phyloP scores from a whole-genome alignment of 92 coral and sea anemone species.

The Porites cylindrica region DNA sequence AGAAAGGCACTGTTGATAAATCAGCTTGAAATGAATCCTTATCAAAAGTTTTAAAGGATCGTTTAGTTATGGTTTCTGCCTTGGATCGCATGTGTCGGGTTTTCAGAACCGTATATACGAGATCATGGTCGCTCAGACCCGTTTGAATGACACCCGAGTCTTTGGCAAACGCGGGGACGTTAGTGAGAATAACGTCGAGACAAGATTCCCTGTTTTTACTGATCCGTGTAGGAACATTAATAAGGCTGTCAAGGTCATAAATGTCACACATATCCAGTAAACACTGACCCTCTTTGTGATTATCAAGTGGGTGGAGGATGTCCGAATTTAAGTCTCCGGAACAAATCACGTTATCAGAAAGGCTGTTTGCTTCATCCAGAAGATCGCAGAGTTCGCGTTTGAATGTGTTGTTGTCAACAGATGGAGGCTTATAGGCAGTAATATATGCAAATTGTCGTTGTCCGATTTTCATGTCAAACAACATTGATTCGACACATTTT shows the following conservation, averaged over 20 bases:
- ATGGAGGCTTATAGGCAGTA: slow-evolving; percentile 40
- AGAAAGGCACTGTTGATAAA: too few species aligned
- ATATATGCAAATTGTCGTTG: slow-evolving; percentile 10
- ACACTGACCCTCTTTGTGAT: slow-evolving; percentile 29
- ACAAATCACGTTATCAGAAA: slow-evolving; percentile 31
- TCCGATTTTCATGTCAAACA: slow-evolving; percentile 36
- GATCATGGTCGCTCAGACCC: slow-evolving; percentile 55
- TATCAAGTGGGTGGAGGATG: slow-evolving; percentile 4
- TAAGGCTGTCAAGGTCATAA: slow-evolving; percentile 24
- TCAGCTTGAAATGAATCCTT: too few species aligned
- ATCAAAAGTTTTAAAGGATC: too few species aligned
- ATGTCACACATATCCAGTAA: slow-evolving; percentile 32
- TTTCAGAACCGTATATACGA: slow-evolving; percentile 8
- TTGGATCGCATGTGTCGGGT: too few species aligned
- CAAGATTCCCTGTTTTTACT: slow-evolving; percentile 42
- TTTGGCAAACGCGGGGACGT: slow-evolving; percentile 59
- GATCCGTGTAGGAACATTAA: slow-evolving; percentile 54
- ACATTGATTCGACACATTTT: slow-evolving; percentile 12
- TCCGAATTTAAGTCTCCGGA: background rate
- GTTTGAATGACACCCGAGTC: slow-evolving; percentile 55
- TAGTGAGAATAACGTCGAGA: slow-evolving; percentile 65
- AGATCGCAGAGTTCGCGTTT: slow-evolving; percentile 32
- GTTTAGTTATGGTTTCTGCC: too few species aligned
- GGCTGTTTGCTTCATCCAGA: slow-evolving; percentile 36
- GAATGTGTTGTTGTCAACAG: slow-evolving; percentile 48